Percentiles rank a stretch among this genome's conserved stretches.
These are phyloP conservation scores for Embiotoca jacksoni DNA, from an alignment of 2,113 vertebrate genomes.

Conservation along the genomic window DNA sequence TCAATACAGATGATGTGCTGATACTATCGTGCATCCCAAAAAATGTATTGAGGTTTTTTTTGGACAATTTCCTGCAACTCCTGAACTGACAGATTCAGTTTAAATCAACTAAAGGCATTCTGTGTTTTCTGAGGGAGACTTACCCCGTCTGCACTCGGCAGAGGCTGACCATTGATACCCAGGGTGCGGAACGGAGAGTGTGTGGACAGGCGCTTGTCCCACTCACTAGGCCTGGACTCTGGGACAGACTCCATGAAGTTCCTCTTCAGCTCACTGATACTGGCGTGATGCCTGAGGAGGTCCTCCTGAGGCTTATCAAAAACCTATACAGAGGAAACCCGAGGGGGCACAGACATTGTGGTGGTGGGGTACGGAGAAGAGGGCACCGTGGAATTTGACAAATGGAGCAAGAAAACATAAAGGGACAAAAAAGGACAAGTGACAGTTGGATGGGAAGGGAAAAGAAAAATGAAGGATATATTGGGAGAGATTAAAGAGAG, in stretches of 20 bases:
- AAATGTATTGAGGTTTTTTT: no score
- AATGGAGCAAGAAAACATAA: neutral
- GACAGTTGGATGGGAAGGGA: slow-evolving; percentile 2
- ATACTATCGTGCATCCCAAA: no score
- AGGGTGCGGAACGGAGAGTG: slow-evolving; percentile 91
- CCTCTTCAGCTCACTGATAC: slow-evolving; percentile 96
- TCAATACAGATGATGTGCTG: no score
- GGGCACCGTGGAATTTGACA: neutral
- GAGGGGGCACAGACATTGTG: neutral
- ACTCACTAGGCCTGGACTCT: slow-evolving; percentile 91
- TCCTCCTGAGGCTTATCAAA: slow-evolving; percentile 94
- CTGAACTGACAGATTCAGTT: slow-evolving; percentile 16
- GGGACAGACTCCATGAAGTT: slow-evolving; percentile 96
- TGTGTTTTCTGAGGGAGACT: slow-evolving; percentile 72
- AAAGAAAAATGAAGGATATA: neutral
- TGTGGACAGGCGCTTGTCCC: slow-evolving; percentile 96
- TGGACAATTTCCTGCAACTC: slow-evolving; percentile 2
- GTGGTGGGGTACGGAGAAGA: neutral
- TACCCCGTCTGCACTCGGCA: slow-evolving; percentile 87
- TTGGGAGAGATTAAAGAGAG: slow-evolving; percentile 33
- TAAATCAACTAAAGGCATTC: neutral
- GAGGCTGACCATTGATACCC: slow-evolving; percentile 78
- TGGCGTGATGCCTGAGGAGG: slow-evolving; percentile 94
- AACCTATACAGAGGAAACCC: slow-evolving; percentile 81
- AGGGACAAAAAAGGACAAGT: slow-evolving; percentile 41